Conservation (phyloP, 1,140 invertebrate species). For the Drosophila kurseongensis region DNA sequence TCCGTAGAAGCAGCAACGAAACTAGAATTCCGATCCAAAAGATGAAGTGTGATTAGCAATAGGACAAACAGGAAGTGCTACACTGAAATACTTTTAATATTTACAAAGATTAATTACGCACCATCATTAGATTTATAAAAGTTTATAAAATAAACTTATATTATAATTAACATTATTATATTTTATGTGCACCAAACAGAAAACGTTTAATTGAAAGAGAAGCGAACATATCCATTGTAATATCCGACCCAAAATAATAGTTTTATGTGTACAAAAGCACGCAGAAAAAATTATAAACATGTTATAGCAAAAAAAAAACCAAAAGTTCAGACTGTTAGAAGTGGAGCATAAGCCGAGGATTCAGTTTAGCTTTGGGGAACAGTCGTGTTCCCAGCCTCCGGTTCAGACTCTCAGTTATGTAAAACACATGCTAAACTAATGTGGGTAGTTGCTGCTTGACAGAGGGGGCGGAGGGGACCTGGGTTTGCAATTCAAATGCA, state of each 20-base stretch:
- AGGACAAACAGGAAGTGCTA: constrained; percentile 48
- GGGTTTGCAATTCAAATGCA: constrained; percentile 56
- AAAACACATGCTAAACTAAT: constrained; percentile 59
- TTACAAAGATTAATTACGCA: too few relatives aligned
- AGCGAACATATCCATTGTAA: neutral
- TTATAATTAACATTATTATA: too few relatives aligned
- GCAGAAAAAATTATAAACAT: neutral
- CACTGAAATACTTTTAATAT: neutral
- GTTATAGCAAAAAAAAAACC: constrained; percentile 6
- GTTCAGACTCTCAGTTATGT: constrained; percentile 40
- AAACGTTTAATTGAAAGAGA: too few relatives aligned
- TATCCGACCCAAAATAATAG: neutral
- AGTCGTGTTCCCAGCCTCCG: constrained; percentile 21
- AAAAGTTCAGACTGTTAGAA: constrained; percentile 52
- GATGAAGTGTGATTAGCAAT: constrained; percentile 46
- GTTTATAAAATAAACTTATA: too few relatives aligned
- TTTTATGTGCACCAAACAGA: too few relatives aligned
- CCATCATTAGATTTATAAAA: too few relatives aligned
- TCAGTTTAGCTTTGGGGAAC: constrained; percentile 47
- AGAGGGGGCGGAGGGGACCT: neutral
- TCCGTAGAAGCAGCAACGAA: constrained; percentile 34
- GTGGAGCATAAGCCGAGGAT: constrained; percentile 59
- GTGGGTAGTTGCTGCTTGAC: constrained; percentile 22
- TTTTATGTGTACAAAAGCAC: constrained; percentile 5
- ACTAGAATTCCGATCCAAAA: constrained; percentile 49